Evolutionary conservation across 1,140 invertebrate species (phyloP), one percentile per base, ranked within the genome.

Genomic region (Dendrolimus kikuchii): DNA sequence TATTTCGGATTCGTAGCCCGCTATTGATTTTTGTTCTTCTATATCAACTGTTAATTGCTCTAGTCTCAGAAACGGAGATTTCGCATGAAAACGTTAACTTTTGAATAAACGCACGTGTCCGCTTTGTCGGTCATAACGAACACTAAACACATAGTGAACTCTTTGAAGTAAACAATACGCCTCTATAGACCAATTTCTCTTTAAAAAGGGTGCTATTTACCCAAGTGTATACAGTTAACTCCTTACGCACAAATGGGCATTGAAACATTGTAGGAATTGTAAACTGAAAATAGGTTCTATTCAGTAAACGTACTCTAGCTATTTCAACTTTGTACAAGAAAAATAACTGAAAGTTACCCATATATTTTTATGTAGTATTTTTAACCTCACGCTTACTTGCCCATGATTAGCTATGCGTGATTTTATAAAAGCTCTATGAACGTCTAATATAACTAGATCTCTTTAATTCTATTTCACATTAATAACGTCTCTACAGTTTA

Each of bases 1-100:
- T 51, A 59, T 38, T 51, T 38, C 51, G 37, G 45, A 60, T 55
- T 48, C 50, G 46, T 37, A 56, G 55, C 49, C 23, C 38, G 41
- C 37, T 74, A 65, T 77, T 74, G 71, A 69, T 72, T 63, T 74
- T 68, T 69, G 55, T 73, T 53, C 64, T 71, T 71, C 55, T 67
- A 41, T 44, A 57, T 55, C 52, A 46, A 44, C 48, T 55, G 74
- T 64, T 77, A 75, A 77, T 69, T 60, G 45, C 64, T 52, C 23
- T 55, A 55, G 50, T 46, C 66, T 51, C 59, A 62, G 55, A 66
- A 55, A 46, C 53, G 56, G 54, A 62, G 61, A 59, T 66, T 70
- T 74, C 64, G 66, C 66, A 68, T 71, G 53, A 55, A 66, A 68
- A 68, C 44, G 72, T 59, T 74, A 77, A 75, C 49, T 68, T 49